Evolutionary conservation across 2,113 vertebrate genomes (phyloP).

Genomic region (Chinchilla lanigera): DNA sequence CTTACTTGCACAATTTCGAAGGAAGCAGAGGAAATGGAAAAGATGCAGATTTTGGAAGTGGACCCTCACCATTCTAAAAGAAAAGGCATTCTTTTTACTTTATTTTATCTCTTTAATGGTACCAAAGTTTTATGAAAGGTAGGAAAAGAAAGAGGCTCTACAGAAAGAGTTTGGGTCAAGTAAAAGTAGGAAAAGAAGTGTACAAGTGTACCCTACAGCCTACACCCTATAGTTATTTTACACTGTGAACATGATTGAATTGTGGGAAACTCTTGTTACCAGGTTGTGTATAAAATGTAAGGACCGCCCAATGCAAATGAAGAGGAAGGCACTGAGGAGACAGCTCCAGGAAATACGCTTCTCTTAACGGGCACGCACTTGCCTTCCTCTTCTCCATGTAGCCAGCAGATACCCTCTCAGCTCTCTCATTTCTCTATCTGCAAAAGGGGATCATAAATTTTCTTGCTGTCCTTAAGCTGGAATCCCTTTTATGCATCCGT

Average conservation of each 20-base stretch:
- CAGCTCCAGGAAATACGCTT: rapidly evolving
- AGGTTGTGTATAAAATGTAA: not conserved
- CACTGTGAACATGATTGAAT: not conserved
- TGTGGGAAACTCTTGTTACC: not conserved
- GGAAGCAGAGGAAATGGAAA: not conserved
- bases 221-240: not conserved
- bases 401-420: not conserved
- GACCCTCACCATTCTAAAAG: not conserved
- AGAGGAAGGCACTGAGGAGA: not conserved
- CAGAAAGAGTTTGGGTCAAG: not conserved
- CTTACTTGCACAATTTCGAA: not conserved
- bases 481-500: not conserved
- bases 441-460: not conserved
- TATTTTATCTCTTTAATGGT: not conserved
- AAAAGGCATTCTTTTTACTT: not conserved
- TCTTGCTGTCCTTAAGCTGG: not conserved
- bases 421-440: not conserved
- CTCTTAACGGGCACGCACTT: not conserved
- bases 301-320: not conserved
- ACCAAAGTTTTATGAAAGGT: not conserved
- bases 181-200: not conserved
- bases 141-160: not conserved
- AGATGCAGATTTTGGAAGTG: not conserved
- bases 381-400: not conserved
- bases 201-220: not conserved